These are phyloP conservation scores for Gadopsis marmoratus DNA, from an alignment of 2,797 vertebrate genomes.

Conservation along the genomic window DNA sequence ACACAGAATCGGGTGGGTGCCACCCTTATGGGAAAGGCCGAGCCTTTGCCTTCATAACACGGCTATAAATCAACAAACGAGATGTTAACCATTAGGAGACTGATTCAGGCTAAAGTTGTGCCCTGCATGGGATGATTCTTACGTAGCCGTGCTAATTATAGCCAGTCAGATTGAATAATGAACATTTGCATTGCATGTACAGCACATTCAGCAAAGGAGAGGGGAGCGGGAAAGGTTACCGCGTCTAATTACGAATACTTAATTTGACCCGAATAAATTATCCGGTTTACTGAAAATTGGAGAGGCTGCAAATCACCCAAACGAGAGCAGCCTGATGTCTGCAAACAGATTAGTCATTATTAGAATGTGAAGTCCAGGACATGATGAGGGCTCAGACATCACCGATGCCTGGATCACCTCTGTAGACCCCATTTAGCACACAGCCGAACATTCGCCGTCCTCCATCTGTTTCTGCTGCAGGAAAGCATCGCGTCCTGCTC, in stretches of 20 bases:
- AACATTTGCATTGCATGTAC: conserved; percentile 59
- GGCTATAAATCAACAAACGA: conserved; percentile 68
- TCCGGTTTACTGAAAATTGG: conserved; percentile 59
- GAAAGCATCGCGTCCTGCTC: conserved; percentile 2
- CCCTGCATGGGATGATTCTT: conserved; percentile 43
- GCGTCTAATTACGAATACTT: conserved; percentile 71
- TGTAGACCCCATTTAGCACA: conserved; percentile 39
- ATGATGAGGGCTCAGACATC: conserved; percentile 53
- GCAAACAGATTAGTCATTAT: conserved; percentile 78
- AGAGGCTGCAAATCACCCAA: conserved; percentile 72
- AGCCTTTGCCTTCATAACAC: conserved; percentile 53
- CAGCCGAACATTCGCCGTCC: conserved; percentile 4
- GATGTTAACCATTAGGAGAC: conserved; percentile 57
- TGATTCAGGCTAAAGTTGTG: conserved; percentile 58
- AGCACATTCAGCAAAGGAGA: conserved; percentile 26
- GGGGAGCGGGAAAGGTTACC: conserved; percentile 51
- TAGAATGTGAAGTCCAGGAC: conserved; percentile 63
- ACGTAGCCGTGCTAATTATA: conserved; percentile 50
- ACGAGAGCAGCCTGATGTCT: conserved; percentile 63
- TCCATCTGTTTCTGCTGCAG: conserved; percentile 35
- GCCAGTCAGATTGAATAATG: conserved; percentile 54
- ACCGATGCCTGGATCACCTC: conserved; percentile 30
- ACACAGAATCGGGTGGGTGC: conserved; percentile 26
- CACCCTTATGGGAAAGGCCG: conserved; percentile 36
- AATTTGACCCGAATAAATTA: conserved; percentile 73